Evolutionary conservation across 2,888 invertebrate genomes (phyloP).

Genomic region (Brachyptera putata): DNA sequence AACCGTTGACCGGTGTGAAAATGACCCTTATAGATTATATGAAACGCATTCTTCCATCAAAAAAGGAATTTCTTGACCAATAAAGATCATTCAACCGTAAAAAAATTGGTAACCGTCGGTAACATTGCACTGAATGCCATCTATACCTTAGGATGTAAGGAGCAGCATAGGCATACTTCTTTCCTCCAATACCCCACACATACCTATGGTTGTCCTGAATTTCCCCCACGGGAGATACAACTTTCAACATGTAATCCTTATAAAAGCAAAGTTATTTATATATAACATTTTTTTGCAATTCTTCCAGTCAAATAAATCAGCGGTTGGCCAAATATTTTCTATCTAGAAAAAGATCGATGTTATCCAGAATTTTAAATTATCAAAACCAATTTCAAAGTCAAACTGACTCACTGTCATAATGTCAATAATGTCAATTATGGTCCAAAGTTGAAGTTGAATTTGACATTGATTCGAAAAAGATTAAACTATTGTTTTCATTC

Average conservation of each 20-base stretch:
- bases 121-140: not conserved
- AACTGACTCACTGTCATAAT: too few species aligned
- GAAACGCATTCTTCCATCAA: conserved; percentile 20
- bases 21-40: not conserved
- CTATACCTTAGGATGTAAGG: not conserved
- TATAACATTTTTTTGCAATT: not conserved
- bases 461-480: too few species aligned
- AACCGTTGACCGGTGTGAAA: not conserved
- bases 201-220: not conserved
- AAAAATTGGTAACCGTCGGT: not conserved
- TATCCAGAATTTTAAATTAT: too few species aligned
- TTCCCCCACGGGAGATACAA: not conserved
- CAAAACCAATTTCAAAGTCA: too few species aligned
- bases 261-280: not conserved
- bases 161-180: too few species aligned
- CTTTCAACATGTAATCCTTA: not conserved
- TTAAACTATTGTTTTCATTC: too few species aligned
- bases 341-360: too few species aligned
- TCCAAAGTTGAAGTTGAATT: too few species aligned
- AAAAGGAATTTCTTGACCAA: conserved; percentile 14
- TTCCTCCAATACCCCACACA: not conserved
- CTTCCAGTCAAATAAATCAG: too few species aligned
- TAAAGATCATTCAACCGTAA: conserved; percentile 12
- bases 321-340: too few species aligned
- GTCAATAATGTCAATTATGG: too few species aligned